These are phyloP conservation scores for Geophilus truncorum DNA, from an alignment of 2,888 invertebrate species.

Conservation along the genomic window DNA sequence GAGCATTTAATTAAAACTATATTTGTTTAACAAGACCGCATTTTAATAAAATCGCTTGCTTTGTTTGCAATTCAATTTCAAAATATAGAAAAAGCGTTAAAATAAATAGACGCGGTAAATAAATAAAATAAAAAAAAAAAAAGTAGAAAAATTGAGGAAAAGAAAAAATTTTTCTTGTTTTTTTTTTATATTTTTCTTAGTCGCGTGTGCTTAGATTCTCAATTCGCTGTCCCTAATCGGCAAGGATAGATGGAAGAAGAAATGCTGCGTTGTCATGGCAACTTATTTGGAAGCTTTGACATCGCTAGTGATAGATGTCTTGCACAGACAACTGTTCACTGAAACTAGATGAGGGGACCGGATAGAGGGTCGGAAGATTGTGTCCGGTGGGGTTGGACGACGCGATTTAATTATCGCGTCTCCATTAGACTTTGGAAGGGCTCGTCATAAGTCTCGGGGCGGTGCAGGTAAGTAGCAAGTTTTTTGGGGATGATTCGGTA, in stretches of 20 bases:
- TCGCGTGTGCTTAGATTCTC: background rate
- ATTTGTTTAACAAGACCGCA: too few species aligned
- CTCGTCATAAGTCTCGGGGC: background rate
- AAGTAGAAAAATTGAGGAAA: too few species aligned
- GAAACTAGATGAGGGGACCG: background rate
- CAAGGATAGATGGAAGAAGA: background rate
- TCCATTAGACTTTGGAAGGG: too few species aligned
- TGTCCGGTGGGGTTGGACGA: slow-evolving; percentile 22
- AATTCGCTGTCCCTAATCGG: background rate
- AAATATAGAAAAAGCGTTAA: too few species aligned
- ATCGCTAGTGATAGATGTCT: slow-evolving; percentile 19
- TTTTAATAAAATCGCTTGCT: too few species aligned
- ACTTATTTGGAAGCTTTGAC: background rate
- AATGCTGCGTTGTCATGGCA: background rate
- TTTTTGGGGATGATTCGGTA: background rate
- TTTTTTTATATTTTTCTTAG: background rate
- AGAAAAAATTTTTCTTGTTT: background rate
- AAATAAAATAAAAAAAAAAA: too few species aligned
- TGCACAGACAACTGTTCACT: background rate
- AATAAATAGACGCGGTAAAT: too few species aligned
- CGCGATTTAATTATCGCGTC: background rate
- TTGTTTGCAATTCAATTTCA: too few species aligned
- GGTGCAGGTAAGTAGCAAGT: background rate
- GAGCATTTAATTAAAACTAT: too few species aligned
- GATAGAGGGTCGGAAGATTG: background rate